These are phyloP conservation scores for Narcine bancroftii DNA, from an alignment of 2,113 vertebrate species.

Conservation along the genomic window DNA sequence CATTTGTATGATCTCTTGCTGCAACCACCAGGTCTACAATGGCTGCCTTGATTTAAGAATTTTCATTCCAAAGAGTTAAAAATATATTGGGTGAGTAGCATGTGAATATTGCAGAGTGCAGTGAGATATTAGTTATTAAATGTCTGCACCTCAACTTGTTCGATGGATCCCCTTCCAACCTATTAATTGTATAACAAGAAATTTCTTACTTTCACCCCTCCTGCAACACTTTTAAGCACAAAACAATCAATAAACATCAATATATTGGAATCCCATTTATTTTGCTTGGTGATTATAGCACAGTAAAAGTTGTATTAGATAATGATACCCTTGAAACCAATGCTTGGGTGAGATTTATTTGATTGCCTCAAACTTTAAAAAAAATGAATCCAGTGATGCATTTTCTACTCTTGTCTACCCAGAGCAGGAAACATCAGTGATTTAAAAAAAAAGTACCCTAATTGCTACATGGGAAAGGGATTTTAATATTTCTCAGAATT, in stretches of 20 bases:
- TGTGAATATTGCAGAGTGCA: not conserved
- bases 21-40: not conserved
- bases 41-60: not conserved
- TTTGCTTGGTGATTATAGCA: not conserved
- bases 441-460: not conserved
- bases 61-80: not conserved
- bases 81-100: not conserved
- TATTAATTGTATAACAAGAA: not conserved
- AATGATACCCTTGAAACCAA: not conserved
- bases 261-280: not conserved
- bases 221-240: too few relatives aligned
- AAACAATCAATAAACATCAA: not conserved
- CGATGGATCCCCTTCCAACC: not conserved
- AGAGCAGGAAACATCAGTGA: not conserved
- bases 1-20: not conserved
- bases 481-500: conserved; percentile 9
- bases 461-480: not conserved
- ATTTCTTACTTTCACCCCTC: too few relatives aligned
- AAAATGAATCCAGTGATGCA: not conserved
- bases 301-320: not conserved
- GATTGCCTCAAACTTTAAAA: not conserved
- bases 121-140: not conserved
- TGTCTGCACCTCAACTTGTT: not conserved
- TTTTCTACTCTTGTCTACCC: not conserved
- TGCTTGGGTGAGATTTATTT: not conserved